Conservation (phyloP, 2,797 vertebrate genomes). For the Erethizon dorsatum region DNA sequence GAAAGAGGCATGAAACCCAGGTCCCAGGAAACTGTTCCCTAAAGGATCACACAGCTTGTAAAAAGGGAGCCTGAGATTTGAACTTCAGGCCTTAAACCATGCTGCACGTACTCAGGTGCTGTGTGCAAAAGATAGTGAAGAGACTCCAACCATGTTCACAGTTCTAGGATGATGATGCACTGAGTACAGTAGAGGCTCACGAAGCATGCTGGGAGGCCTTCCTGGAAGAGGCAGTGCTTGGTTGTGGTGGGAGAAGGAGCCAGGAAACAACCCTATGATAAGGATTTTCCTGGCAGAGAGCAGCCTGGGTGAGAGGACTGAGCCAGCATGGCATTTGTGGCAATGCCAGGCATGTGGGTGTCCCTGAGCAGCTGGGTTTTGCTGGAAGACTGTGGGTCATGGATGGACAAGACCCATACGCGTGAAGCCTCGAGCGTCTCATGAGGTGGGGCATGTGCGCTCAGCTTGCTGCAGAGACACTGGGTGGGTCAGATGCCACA, state of each 20-base stretch:
- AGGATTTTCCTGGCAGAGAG: background rate
- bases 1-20: background rate
- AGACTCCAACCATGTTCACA: background rate
- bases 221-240: background rate
- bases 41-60: background rate
- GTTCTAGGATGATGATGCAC: too few relatives aligned
- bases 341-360: background rate
- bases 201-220: background rate
- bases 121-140: background rate
- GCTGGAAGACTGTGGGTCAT: background rate
- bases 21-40: background rate
- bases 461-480: background rate
- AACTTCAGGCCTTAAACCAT: background rate
- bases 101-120: background rate
- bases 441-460: background rate
- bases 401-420: background rate
- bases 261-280: background rate
- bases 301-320: background rate
- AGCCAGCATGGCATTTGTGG: background rate
- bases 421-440: background rate
- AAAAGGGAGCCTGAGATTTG: background rate
- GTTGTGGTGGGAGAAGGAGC: background rate
- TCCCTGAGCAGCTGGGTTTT: background rate
- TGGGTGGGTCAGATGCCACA: fast-evolving
- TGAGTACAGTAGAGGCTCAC: fast-evolving